Evolutionary conservation across 2,888 invertebrate genomes (phyloP).

Genomic region (Scaeva pyrastri): DNA sequence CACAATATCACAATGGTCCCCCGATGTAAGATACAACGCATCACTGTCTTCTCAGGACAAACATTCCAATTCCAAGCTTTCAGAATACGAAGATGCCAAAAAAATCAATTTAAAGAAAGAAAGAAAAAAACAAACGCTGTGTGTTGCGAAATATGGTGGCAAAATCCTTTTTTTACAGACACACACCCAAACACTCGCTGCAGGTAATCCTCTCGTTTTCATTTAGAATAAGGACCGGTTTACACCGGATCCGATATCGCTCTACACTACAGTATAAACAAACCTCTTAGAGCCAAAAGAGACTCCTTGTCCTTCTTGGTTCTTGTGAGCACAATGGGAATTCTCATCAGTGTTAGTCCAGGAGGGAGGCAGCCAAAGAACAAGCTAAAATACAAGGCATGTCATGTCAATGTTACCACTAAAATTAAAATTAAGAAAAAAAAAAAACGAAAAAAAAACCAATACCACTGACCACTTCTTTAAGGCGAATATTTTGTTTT

Average conservation of each 20-base stretch:
- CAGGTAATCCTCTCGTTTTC: constrained; percentile 69
- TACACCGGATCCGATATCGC: constrained; percentile 62
- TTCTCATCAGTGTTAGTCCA: constrained; percentile 43
- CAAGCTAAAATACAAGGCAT: constrained; percentile 62
- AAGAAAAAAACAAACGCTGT: constrained; percentile 45
- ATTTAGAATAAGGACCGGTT: constrained; percentile 63
- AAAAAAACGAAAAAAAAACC: background rate
- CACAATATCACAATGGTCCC: background rate
- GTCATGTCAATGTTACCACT: constrained; percentile 67
- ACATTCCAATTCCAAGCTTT: constrained; percentile 40
- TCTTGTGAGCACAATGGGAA: constrained; percentile 62
- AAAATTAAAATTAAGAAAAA: constrained; percentile 33
- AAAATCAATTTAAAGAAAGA: constrained; percentile 38
- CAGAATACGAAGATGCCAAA: constrained; percentile 7
- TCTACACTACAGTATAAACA: constrained; percentile 60
- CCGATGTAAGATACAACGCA: constrained; percentile 8
- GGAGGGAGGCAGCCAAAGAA: constrained; percentile 41
- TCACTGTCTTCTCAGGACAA: constrained; percentile 35
- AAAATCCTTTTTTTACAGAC: constrained; percentile 51
- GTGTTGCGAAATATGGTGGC: constrained; percentile 72
- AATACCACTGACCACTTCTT: constrained; percentile 54
- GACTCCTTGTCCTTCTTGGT: too few species aligned
- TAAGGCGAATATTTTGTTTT: constrained; percentile 21
- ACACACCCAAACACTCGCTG: constrained; percentile 48
- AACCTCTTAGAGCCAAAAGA: constrained; percentile 16